These are phyloP conservation scores for Heliconius charithonia DNA, from an alignment of 2,888 invertebrate species.

Conservation along the genomic window DNA sequence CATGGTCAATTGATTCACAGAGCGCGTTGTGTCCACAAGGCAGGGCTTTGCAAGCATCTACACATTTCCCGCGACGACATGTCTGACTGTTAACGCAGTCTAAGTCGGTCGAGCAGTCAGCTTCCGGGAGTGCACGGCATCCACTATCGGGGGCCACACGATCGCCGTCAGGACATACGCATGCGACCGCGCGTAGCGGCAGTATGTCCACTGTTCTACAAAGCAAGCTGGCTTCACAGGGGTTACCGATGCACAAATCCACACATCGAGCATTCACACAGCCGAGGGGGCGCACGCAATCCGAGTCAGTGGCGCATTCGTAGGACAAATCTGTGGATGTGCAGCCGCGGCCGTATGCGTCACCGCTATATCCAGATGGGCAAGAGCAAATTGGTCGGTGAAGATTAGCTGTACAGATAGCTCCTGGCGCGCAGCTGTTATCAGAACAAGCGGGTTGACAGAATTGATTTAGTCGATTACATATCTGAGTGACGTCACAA, in stretches of 20 bases:
- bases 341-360: conserved; percentile 87
- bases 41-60: conserved; percentile 90
- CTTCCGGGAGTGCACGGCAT: conserved; percentile 85
- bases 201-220: conserved; percentile 91
- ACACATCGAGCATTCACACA: conserved; percentile 91
- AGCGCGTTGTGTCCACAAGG: conserved; percentile 92
- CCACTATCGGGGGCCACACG: conserved; percentile 88
- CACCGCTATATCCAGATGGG: conserved; percentile 89
- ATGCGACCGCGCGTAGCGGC: conserved; percentile 92
- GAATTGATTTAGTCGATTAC: conserved; percentile 91
- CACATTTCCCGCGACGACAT: conserved; percentile 89
- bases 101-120: conserved; percentile 87
- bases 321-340: conserved; percentile 67
- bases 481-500: conserved; percentile 92
- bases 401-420: conserved; percentile 88
- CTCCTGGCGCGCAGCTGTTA: conserved; percentile 91
- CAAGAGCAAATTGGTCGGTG: conserved; percentile 92
- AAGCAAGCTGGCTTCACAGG: conserved; percentile 90
- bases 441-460: conserved; percentile 92
- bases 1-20: conserved; percentile 90
- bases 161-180: conserved; percentile 93
- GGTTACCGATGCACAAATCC: conserved; percentile 89
- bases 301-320: conserved; percentile 89
- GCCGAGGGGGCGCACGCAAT: conserved; percentile 89
- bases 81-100: conserved; percentile 90